phyloP scores from a whole-genome alignment of 2,888 invertebrate species.

The Baronia brevicornis region DNA sequence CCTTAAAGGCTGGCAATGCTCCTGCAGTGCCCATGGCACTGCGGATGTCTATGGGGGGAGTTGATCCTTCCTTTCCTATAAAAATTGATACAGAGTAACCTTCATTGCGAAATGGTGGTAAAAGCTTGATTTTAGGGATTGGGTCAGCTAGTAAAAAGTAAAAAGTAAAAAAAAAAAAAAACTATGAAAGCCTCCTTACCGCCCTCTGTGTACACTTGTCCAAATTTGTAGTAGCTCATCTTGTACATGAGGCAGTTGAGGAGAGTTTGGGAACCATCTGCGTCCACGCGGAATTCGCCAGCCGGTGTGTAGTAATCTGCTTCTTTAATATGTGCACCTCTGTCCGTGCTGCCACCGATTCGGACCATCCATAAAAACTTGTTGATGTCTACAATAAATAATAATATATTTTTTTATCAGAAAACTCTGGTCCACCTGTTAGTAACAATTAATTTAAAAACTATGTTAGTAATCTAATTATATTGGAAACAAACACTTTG shows the following conservation, averaged over 20 bases:
- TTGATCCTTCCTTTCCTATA: no score
- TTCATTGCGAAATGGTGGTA: no score
- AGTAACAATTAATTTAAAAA: background rate
- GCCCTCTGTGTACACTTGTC: slow-evolving; percentile 96
- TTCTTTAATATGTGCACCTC: slow-evolving; percentile 96
- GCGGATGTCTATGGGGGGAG: no score
- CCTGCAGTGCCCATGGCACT: no score
- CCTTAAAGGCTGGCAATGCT: no score
- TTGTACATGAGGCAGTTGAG: slow-evolving; percentile 99
- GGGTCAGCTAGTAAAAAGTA: no score
- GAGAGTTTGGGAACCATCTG: slow-evolving; percentile 92
- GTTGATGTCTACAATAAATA: slow-evolving; percentile 85
- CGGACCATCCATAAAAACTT: slow-evolving; percentile 99
- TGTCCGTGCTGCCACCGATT: slow-evolving; percentile 96
- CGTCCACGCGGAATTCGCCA: slow-evolving; percentile 97
- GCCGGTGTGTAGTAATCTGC: slow-evolving; percentile 96
- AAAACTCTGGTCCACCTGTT: no score
- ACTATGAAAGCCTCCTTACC: slow-evolving; percentile 70
- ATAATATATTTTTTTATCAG: background rate
- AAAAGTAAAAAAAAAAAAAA: no score
- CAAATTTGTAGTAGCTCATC: slow-evolving; percentile 99
- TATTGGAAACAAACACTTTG: no score
- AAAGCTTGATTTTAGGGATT: no score
- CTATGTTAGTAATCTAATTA: no score
- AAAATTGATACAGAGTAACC: no score